Conservation (phyloP, 2,888 invertebrate genomes). For the Stenodera caucasica region DNA sequence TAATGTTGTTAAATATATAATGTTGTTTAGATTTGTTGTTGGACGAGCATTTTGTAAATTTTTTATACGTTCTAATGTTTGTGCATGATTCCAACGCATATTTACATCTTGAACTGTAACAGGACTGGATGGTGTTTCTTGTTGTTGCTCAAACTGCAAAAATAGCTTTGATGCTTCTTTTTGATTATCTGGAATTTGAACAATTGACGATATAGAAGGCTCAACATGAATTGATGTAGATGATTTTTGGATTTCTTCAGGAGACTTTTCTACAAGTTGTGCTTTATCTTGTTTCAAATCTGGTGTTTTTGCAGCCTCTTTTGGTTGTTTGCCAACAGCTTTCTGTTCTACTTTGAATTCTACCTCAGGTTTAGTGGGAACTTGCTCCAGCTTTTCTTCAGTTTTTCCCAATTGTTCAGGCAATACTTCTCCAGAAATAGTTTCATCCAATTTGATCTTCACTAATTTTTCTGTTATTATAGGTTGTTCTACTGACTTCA, state of each 20-base stretch:
- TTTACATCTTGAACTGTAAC: constrained; percentile 49
- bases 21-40: constrained; percentile 63
- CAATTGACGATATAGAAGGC: too few relatives aligned
- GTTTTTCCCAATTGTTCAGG: constrained; percentile 1
- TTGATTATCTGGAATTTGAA: constrained; percentile 35
- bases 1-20: constrained; percentile 64
- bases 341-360: too few relatives aligned
- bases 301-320: neutral
- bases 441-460: neutral
- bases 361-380: neutral
- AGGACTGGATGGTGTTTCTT: constrained; percentile 19
- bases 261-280: constrained; percentile 33
- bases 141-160: constrained; percentile 42
- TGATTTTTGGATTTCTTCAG: constrained; percentile 58
- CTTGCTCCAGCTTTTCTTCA: neutral
- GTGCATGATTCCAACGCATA: constrained; percentile 60
- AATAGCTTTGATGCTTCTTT: constrained; percentile 37
- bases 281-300: constrained; percentile 15
- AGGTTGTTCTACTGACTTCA: neutral
- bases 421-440: neutral
- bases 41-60: constrained; percentile 60
- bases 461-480: constrained; percentile 8
- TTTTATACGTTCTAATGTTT: constrained; percentile 60
- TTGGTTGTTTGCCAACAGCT: neutral
- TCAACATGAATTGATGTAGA: constrained; percentile 50